Evolutionary conservation across 92 coral and sea anemone genomes (phyloP).

Genomic region (Phenganax subtilis): DNA sequence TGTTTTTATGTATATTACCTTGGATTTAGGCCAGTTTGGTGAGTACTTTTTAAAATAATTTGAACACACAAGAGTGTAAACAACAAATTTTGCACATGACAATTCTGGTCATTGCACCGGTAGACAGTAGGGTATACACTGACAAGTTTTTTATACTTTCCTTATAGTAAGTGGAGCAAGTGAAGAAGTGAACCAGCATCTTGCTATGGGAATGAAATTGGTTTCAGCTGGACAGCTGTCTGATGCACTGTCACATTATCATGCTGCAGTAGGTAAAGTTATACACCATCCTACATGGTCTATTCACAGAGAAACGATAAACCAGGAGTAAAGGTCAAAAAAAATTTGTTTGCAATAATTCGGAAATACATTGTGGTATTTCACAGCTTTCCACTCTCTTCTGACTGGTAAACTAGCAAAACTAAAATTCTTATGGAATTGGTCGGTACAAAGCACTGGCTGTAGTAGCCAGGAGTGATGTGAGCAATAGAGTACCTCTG

Average conservation of each 20-base stretch:
- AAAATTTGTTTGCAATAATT: not conserved
- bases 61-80: not conserved
- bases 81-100: slow-evolving; percentile 3
- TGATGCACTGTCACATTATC: slow-evolving; percentile 89
- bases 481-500: too few relatives aligned
- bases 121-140: not conserved
- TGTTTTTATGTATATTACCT: slow-evolving; percentile 3
- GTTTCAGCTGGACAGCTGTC: slow-evolving; percentile 84
- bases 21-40: slow-evolving; percentile 31
- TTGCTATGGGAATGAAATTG: slow-evolving; percentile 76
- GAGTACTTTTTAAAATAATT: not conserved
- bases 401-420: too few relatives aligned
- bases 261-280: slow-evolving; percentile 93
- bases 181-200: slow-evolving; percentile 74
- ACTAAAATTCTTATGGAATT: too few relatives aligned
- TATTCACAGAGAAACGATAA: too few relatives aligned
- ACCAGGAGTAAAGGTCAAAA: too few relatives aligned
- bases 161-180: slow-evolving; percentile 23
- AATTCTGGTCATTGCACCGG: not conserved
- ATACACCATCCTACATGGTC: not conserved
- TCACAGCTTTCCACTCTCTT: too few relatives aligned
- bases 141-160: not conserved
- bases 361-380: not conserved
- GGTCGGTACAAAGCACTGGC: too few relatives aligned
- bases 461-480: too few relatives aligned